Base-by-base conservation (phyloP, 2,797 vertebrate genomes). In the Mormyrus hasselquistii region DNA sequence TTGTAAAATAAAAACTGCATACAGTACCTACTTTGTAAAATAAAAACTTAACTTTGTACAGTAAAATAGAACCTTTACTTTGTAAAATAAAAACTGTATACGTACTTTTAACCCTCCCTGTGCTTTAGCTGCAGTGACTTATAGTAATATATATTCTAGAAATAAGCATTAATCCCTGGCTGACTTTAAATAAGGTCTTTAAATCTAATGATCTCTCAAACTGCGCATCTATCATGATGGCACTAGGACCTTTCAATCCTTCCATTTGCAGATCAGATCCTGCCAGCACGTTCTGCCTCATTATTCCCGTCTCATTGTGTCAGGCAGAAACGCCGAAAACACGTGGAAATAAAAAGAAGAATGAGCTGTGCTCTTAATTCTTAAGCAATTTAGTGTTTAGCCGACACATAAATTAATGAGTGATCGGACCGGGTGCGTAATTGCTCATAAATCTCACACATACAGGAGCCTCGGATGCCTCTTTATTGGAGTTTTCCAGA, bases 351-450 rank as follows among this genome's bases (percentile, higher is more conserved):
- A 94, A 95, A 94, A 95, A 95, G 96, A 96, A 95, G 95, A 94
- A 95, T 95, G 95, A 96, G 95, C 95, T 95, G 89, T 95, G 94
- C 93, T 94, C 95, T 97, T 97, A 97, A 97, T 97, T 96, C 96
- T 96, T 97, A 96, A 95, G 97, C 96, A 97, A 97, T 96, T 96
- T 96, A 95, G 96, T 94, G 96, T 97, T 96, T 97, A 96, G 95
- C 95, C 95, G 96, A 96, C 95, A 95, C 96, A 96, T 95, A 95
- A 97, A 97, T 96, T 97, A 97, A 96, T 97, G 97, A 98, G 93
- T 97, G 96, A 97, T 95, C 95, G 94, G 96, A 95, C 96, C 95
- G 96, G 94, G 95, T 96, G 96, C 95, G 96, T 96, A 96, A 97
- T 96, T 96, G 95, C 92, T 93, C 95, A 95, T 96, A 97, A 97